Evolutionary conservation across 2,797 vertebrate genomes (phyloP), one percentile per base, ranked within the genome.

Genomic region (Myotis planiceps): DNA sequence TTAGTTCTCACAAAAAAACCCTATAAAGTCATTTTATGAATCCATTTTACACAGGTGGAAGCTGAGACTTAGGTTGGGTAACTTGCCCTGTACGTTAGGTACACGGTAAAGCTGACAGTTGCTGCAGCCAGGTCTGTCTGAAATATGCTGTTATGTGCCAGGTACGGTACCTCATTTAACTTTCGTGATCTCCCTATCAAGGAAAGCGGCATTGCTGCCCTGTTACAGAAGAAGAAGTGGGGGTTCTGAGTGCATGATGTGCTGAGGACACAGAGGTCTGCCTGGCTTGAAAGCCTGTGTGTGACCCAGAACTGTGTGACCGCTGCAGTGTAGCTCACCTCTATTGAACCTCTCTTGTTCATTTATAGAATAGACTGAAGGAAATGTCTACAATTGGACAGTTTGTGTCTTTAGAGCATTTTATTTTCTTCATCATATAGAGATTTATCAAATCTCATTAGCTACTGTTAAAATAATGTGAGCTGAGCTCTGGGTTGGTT

Each of bases 401-500:
- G 37, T 90, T 92, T 92, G 45, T 0, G 18, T 60, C 45, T 63
- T 92, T 83, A 78, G 39, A 76, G 83, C 55, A 51, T 65, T 95
- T 63, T 47, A 18, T 16, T 55, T 1, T 18, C 34, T 39, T 49
- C n/a, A 72, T 47, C 49, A 81, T 83, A 84, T 47, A 27, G 80
- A 95, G 90, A 95, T 88, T 96, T 92, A 97, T 94, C 92, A 93
- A 55, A 84, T 72, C 93, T 91, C 32, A 84, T 97, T 79, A 94
- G 93, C 85, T 92, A 37, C 83, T 95, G 90, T 95, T 97, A 93
- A 94, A 94, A 94, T 96, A 90, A 94, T 39, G 58, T 63, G 47
- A 90, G 45, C 53, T 60, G 81, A 94, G 74, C 88, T 91, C 81
- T 71, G 49, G 66, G 79, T 95, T 92, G 88, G 92, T 96, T 97